Percentiles rank a stretch among this genome's conserved stretches.
Evolutionary conservation across 2,888 invertebrate species (phyloP).

Genomic region (Rhagonycha lutea): DNA sequence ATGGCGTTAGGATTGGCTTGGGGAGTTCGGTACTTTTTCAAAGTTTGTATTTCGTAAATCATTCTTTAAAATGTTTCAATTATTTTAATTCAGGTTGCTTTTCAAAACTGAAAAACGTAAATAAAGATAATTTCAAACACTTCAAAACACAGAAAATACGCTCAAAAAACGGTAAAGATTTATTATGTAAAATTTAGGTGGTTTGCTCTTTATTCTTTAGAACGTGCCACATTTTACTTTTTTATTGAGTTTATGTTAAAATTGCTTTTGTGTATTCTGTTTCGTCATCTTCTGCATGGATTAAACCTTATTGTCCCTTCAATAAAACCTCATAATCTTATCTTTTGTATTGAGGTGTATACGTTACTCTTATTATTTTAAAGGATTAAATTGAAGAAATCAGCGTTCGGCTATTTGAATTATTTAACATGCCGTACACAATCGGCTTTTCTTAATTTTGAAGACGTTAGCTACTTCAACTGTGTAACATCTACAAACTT

Average conservation of each 20-base stretch:
- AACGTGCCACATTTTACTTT: slow-evolving; percentile 6
- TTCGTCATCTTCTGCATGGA: slow-evolving; percentile 14
- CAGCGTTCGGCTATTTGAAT: not conserved
- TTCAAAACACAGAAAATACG: not conserved
- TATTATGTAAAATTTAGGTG: slow-evolving; percentile 1
- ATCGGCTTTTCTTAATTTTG: not conserved
- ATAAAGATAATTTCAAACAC: not conserved
- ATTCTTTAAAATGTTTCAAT: not conserved
- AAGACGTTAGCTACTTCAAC: not conserved
- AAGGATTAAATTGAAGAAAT: not conserved
- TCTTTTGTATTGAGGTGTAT: not conserved
- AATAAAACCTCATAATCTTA: slow-evolving; percentile 5
- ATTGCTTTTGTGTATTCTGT: slow-evolving; percentile 7
- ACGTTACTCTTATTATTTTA: not conserved
- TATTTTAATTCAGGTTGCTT: not conserved
- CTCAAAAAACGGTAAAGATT: not conserved
- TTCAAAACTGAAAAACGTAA: not conserved
- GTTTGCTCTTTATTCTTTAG: not conserved
- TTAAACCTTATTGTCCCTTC: slow-evolving; percentile 9
- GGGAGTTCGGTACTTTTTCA: not conserved
- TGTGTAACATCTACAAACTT: not conserved
- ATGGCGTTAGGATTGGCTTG: not conserved
- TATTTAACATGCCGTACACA: not conserved
- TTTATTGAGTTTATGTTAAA: slow-evolving; percentile 14
- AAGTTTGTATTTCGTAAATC: not conserved